phyloP scores from a whole-genome alignment of 2,113 vertebrate species.

The Ginglymostoma cirratum region DNA sequence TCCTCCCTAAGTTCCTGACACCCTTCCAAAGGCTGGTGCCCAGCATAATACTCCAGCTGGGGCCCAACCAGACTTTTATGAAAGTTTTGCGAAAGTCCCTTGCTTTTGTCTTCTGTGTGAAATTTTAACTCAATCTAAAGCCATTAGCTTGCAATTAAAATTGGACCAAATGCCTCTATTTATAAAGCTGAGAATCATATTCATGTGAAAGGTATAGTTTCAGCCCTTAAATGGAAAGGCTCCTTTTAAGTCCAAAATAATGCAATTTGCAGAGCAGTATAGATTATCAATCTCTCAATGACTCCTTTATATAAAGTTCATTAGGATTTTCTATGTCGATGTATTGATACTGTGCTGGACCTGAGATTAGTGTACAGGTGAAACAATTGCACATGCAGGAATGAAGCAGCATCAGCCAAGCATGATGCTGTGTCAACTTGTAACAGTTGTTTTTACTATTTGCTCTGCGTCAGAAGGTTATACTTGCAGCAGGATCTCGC shows the following conservation, averaged over 20 bases:
- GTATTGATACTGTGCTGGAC: neutral
- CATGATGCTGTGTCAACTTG: neutral
- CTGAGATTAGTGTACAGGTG: neutral
- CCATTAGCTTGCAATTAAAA: neutral
- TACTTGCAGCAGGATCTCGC: neutral
- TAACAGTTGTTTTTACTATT: neutral
- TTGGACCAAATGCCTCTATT: neutral
- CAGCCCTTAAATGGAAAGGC: neutral
- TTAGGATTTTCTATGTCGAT: neutral
- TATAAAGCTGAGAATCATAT: neutral
- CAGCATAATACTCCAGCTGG: neutral
- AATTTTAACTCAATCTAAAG: neutral
- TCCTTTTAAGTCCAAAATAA: neutral
- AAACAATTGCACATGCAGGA: neutral
- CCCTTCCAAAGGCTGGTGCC: neutral
- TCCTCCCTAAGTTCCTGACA: neutral
- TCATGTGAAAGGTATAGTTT: neutral
- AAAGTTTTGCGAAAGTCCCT: neutral
- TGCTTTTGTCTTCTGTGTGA: neutral
- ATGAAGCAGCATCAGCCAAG: neutral
- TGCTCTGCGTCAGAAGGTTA: neutral
- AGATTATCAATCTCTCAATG: neutral
- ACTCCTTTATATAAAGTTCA: constrained; percentile 16
- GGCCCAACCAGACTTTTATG: neutral
- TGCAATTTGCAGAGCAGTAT: neutral